These are phyloP conservation scores for Hyposoter didymator DNA, from an alignment of 2,888 invertebrate genomes.

Conservation along the genomic window DNA sequence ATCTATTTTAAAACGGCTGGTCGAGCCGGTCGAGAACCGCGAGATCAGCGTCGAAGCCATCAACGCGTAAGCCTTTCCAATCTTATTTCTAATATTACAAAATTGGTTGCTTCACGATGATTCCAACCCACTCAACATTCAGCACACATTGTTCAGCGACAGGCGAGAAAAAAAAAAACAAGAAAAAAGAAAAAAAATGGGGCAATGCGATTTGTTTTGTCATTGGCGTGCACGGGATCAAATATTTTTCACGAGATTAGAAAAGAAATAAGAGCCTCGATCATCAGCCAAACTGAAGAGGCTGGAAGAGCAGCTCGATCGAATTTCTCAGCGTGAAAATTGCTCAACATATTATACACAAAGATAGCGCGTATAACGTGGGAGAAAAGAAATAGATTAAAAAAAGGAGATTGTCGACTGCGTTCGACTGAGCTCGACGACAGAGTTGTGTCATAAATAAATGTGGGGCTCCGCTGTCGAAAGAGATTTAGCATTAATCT, in stretches of 20 bases:
- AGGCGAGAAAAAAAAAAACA: neutral
- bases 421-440: neutral
- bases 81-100: neutral
- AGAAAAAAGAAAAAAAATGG: too few species aligned
- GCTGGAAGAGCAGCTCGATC: neutral
- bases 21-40: conserved; percentile 25
- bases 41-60: conserved; percentile 27
- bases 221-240: neutral
- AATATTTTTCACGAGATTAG: neutral
- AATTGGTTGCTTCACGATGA: neutral
- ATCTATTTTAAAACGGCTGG: conserved; percentile 74
- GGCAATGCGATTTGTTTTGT: neutral
- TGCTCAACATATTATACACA: neutral
- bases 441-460: conserved; percentile 29
- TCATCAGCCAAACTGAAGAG: neutral
- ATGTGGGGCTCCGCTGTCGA: neutral
- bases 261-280: neutral
- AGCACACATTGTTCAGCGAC: neutral
- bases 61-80: neutral
- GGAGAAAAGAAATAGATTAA: neutral
- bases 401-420: conserved; percentile 2
- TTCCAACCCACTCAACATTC: neutral
- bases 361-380: neutral
- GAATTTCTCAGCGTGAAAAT: neutral
- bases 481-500: conserved; percentile 23